A percentile compares a stretch with the other conserved stretches of the same genome.
phyloP scores from a whole-genome alignment of 1,140 invertebrate species.

The Drosophila insularis region DNA sequence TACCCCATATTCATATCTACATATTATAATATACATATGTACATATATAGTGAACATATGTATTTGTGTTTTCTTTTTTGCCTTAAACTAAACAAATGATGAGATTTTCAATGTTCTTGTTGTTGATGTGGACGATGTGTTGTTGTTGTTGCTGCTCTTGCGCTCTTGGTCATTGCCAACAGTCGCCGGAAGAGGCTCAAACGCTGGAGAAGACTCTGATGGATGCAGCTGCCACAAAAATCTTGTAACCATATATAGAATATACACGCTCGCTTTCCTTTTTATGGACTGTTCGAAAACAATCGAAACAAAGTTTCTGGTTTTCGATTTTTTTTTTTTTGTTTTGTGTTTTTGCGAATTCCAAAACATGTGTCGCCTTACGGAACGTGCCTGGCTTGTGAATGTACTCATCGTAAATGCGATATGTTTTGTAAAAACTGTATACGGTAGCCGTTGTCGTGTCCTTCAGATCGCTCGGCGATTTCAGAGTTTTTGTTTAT shows the following conservation, averaged over 20 bases:
- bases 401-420: constrained; percentile 29
- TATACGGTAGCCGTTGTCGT: constrained; percentile 11
- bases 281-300: constrained; percentile 14
- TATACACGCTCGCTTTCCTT: constrained; percentile 1
- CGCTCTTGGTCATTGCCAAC: constrained; percentile 19
- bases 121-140: constrained; percentile 23
- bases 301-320: constrained; percentile 7
- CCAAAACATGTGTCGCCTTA: constrained; percentile 47
- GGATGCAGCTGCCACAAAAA: constrained; percentile 32
- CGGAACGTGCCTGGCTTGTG: constrained; percentile 65
- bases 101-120: constrained; percentile 51
- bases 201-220: neutral
- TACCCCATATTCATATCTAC: constrained; percentile 18
- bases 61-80: neutral
- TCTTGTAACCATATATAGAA: constrained; percentile 46
- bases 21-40: neutral
- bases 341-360: constrained; percentile 29
- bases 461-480: constrained; percentile 43
- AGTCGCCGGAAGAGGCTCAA: constrained; percentile 33
- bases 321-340: constrained; percentile 35
- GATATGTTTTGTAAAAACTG: constrained; percentile 8
- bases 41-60: too few species aligned
- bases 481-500: constrained; percentile 12
- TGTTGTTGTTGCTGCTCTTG: constrained; percentile 14
- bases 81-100: constrained; percentile 44